phyloP scores from a whole-genome alignment of 1,140 invertebrate species.

The Helicoverpa armigera region DNA sequence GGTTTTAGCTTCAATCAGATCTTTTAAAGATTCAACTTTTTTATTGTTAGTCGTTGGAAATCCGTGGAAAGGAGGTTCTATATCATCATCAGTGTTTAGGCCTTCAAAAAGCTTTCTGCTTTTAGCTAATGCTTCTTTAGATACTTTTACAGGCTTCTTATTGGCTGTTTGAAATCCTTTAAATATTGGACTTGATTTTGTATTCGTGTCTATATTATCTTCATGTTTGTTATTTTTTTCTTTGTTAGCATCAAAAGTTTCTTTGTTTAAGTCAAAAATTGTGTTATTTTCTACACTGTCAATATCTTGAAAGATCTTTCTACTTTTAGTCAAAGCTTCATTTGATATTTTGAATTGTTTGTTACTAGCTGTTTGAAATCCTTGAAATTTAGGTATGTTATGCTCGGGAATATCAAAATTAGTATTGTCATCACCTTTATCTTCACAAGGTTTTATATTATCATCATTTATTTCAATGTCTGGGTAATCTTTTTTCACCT shows the following conservation, averaged over 20 bases:
- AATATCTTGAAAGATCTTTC: conserved; percentile 62
- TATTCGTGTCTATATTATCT: neutral
- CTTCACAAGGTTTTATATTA: neutral
- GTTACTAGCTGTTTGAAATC: conserved; percentile 67
- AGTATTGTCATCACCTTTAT: neutral
- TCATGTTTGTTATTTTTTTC: neutral
- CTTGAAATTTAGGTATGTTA: conserved; percentile 49
- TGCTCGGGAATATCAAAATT: neutral
- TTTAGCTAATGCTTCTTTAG: conserved; percentile 4
- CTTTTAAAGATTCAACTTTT: conserved; percentile 45
- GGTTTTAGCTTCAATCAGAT: neutral
- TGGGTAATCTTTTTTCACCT: conserved; percentile 10
- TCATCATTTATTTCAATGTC: conserved; percentile 35
- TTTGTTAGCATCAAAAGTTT: neutral
- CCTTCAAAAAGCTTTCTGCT: conserved; percentile 11
- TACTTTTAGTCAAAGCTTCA: conserved; percentile 64
- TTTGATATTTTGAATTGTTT: conserved; percentile 68
- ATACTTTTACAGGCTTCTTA: conserved; percentile 28
- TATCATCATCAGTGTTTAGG: neutral
- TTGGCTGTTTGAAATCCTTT: conserved; percentile 23
- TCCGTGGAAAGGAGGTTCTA: conserved; percentile 14
- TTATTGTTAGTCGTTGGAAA: conserved; percentile 62
- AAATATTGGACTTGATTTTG: conserved; percentile 5
- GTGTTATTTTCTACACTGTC: neutral
- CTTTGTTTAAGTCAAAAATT: neutral